These are phyloP conservation scores for Edolisoma coerulescens DNA, from an alignment of 2,113 vertebrate species.

Conservation along the genomic window DNA sequence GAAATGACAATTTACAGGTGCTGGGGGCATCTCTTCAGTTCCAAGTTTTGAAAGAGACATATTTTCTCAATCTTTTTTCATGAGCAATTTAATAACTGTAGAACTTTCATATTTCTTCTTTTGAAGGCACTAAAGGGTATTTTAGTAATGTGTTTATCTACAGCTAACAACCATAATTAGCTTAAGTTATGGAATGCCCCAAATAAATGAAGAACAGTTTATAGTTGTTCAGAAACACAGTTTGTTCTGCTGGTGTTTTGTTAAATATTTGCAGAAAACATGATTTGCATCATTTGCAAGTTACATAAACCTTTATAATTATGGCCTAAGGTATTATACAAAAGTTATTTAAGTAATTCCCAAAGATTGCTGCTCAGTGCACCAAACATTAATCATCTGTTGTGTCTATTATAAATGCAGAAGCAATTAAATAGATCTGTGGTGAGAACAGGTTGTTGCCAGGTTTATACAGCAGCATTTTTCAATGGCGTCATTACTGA, in stretches of 20 bases:
- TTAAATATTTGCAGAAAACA: constrained; percentile 72
- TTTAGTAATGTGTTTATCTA: constrained; percentile 60
- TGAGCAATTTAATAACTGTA: constrained; percentile 17
- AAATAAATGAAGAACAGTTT: constrained; percentile 61
- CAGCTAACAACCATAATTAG: constrained; percentile 66
- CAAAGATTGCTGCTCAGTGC: constrained; percentile 38
- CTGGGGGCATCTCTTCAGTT: neutral
- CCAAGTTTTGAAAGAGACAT: constrained; percentile 27
- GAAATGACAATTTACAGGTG: constrained; percentile 16
- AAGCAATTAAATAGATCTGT: constrained; percentile 64
- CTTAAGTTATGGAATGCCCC: constrained; percentile 52
- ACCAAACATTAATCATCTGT: constrained; percentile 68
- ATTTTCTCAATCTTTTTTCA: constrained; percentile 21
- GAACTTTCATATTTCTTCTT: constrained; percentile 29
- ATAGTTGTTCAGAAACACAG: constrained; percentile 27
- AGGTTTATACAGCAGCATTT: constrained; percentile 23
- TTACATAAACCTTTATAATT: constrained; percentile 73
- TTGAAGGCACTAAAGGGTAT: constrained; percentile 41
- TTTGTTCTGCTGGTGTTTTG: constrained; percentile 56
- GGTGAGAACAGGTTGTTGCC: constrained; percentile 45
- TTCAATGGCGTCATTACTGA: constrained; percentile 17
- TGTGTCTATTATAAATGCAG: constrained; percentile 59
- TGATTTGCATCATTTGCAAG: constrained; percentile 67
- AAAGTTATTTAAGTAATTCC: constrained; percentile 74
- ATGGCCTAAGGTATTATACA: constrained; percentile 67